Percentiles rank a stretch among this genome's conserved stretches.
These are phyloP conservation scores for Xylota segnis DNA, from an alignment of 2,888 invertebrate genomes.

Conservation along the genomic window DNA sequence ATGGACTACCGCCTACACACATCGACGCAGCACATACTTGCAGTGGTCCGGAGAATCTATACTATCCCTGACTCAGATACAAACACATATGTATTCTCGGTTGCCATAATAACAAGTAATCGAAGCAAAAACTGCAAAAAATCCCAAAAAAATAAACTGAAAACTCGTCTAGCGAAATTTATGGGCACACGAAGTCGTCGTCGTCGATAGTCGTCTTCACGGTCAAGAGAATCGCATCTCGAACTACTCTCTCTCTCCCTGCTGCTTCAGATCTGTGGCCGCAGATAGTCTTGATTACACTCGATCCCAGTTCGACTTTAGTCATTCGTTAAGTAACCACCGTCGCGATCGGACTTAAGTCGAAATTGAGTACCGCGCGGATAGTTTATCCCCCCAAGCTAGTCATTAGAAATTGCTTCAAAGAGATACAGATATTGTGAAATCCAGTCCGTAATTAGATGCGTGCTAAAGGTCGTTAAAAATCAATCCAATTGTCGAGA, in stretches of 20 bases:
- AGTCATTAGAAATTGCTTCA: constrained; percentile 16
- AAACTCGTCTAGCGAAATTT: constrained; percentile 39
- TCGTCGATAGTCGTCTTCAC: constrained; percentile 11
- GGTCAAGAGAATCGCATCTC: constrained; percentile 53
- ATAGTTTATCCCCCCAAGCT: background rate
- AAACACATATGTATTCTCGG: background rate
- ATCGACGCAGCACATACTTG: background rate
- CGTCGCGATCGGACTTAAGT: constrained; percentile 54
- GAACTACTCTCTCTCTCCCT: constrained; percentile 10
- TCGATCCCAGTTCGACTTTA: constrained; percentile 27
- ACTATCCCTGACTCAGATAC: background rate
- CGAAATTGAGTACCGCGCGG: background rate
- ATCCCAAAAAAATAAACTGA: constrained; percentile 9
- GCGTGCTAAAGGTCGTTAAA: constrained; percentile 60
- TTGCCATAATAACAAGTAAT: background rate
- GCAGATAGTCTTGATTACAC: constrained; percentile 13
- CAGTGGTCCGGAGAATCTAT: background rate
- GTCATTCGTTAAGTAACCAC: constrained; percentile 61
- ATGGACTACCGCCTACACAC: background rate
- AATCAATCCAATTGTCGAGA: constrained; percentile 42
- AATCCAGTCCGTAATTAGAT: constrained; percentile 39
- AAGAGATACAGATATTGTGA: background rate
- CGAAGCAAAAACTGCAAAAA: constrained; percentile 28
- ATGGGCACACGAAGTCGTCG: background rate
- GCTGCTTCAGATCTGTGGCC: background rate